These are phyloP conservation scores for Siphamia tubifer DNA, from an alignment of 2,113 vertebrate genomes.

Conservation along the genomic window DNA sequence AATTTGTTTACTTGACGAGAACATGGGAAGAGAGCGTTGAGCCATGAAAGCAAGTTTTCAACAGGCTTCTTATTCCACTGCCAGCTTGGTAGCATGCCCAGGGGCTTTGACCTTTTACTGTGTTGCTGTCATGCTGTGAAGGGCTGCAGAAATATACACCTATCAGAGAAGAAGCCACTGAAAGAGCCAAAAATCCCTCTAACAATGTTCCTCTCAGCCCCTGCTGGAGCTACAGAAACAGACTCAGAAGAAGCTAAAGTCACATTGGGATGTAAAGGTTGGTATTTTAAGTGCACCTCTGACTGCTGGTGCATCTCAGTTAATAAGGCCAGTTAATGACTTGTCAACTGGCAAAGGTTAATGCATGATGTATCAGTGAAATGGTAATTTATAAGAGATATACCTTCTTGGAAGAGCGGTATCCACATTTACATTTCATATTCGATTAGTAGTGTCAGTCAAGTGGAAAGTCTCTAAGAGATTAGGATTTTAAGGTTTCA, in stretches of 20 bases:
- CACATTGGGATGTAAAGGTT: constrained; percentile 32
- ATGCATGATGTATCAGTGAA: constrained; percentile 67
- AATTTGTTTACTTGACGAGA: constrained; percentile 60
- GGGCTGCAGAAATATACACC: constrained; percentile 25
- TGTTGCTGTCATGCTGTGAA: constrained; percentile 33
- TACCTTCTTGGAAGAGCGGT: constrained; percentile 41
- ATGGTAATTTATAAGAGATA: constrained; percentile 72
- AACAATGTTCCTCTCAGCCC: constrained; percentile 16
- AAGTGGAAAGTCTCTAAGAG: constrained; percentile 41
- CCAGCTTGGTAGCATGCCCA: constrained; percentile 24
- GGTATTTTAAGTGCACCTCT: constrained; percentile 39
- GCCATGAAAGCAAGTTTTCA: constrained; percentile 59
- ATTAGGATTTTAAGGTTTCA: neutral
- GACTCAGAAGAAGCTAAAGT: neutral
- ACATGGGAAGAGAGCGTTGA: constrained; percentile 25
- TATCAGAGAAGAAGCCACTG: neutral
- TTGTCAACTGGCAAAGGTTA: constrained; percentile 73
- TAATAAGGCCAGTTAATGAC: constrained; percentile 67
- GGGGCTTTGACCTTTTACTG: constrained; percentile 66
- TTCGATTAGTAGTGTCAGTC: constrained; percentile 55
- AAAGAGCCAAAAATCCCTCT: neutral
- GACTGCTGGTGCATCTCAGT: constrained; percentile 53
- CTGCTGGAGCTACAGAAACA: neutral
- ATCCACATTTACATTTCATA: constrained; percentile 48
- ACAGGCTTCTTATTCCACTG: constrained; percentile 44